Evolutionary conservation across 2,113 vertebrate species (phyloP).

Genomic region (Rhineura floridana): DNA sequence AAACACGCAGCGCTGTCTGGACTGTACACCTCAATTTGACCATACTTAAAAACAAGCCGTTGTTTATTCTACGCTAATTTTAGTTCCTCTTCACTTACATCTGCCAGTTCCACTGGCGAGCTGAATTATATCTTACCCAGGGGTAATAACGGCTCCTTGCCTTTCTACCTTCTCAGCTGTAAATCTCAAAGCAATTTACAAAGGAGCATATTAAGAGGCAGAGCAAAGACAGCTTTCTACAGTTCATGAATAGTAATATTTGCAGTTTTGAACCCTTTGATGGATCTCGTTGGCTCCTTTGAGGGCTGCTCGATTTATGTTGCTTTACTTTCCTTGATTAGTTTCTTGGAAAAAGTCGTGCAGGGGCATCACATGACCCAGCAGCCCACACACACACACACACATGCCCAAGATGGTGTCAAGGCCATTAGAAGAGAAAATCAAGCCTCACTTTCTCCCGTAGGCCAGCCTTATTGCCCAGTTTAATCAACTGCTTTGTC

Average conservation of each 20-base stretch:
- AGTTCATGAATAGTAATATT: conserved; percentile 42
- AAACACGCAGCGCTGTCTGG: background rate
- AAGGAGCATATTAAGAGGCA: conserved; percentile 34
- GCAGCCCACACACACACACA: too few relatives aligned
- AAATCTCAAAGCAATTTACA: conserved; percentile 44
- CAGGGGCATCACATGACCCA: background rate
- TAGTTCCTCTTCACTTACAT: background rate
- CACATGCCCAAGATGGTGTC: too few relatives aligned
- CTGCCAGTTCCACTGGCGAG: conserved; percentile 14
- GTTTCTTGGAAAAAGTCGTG: background rate
- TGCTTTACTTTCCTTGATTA: conserved; percentile 12
- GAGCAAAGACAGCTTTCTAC: conserved; percentile 8
- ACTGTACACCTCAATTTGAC: background rate
- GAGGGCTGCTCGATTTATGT: background rate
- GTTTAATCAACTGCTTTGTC: background rate
- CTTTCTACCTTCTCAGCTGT: conserved; percentile 32
- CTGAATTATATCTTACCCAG: conserved; percentile 33
- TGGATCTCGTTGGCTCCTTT: conserved; percentile 8
- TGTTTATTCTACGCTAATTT: conserved; percentile 26
- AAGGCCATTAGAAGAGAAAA: background rate
- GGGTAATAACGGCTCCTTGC: conserved; percentile 23
- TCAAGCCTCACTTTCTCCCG: too few relatives aligned
- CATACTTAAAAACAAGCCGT: background rate
- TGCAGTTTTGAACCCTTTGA: conserved; percentile 26
- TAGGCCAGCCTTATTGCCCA: background rate